These are phyloP conservation scores for Perdita meconis DNA, from an alignment of 2,888 invertebrate species.

Conservation along the genomic window DNA sequence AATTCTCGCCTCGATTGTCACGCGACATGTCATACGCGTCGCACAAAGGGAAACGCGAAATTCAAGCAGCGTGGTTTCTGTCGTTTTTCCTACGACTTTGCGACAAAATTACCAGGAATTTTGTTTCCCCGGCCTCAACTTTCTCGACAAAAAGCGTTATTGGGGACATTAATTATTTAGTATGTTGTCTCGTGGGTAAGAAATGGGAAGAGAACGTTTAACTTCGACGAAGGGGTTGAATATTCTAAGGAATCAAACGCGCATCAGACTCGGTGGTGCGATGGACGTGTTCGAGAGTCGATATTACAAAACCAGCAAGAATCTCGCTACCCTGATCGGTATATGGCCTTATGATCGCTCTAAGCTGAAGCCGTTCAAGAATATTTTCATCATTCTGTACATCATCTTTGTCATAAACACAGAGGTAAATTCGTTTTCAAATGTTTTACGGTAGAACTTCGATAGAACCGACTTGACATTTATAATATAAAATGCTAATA, in stretches of 20 bases:
- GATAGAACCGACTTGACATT: no score
- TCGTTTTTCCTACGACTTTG: no score
- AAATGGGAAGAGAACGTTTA: neutral
- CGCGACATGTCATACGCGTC: neutral
- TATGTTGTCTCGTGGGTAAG: neutral
- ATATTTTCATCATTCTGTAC: no score
- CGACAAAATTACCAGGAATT: neutral
- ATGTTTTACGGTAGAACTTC: no score
- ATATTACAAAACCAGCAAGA: neutral
- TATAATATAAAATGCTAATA: no score
- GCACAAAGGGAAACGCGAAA: neutral
- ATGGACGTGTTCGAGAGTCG: slow-evolving; percentile 6
- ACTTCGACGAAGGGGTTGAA: neutral
- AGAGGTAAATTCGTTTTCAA: no score
- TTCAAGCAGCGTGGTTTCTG: neutral
- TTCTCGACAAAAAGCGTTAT: neutral
- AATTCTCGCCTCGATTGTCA: neutral
- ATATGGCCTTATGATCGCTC: slow-evolving; percentile 20
- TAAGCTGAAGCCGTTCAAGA: neutral
- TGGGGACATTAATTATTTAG: slow-evolving; percentile 1
- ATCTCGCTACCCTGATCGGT: neutral
- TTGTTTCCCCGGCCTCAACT: neutral
- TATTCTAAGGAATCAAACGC: neutral
- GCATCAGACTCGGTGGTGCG: neutral
- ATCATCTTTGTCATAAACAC: no score